phyloP scores from a whole-genome alignment of 2,113 vertebrate species.

The Colinus virginianus region DNA sequence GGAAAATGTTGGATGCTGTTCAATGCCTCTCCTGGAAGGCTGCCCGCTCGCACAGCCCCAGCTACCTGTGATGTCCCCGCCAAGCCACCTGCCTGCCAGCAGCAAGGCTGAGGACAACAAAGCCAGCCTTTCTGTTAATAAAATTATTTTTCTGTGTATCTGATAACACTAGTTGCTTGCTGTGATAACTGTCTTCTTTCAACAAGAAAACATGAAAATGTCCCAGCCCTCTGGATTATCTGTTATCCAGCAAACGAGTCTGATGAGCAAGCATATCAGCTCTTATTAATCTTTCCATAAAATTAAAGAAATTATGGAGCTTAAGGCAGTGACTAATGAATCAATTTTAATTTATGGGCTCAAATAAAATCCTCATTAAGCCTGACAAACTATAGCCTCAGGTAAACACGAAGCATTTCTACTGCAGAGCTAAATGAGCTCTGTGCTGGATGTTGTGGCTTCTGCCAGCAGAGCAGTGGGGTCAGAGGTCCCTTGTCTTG shows the following conservation, averaged over 20 bases:
- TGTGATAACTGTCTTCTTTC: conserved; percentile 4
- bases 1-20: conserved; percentile 32
- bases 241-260: conserved; percentile 30
- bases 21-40: conserved; percentile 10
- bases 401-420: conserved; percentile 52
- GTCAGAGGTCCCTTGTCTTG: not conserved
- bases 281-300: conserved; percentile 60
- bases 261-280: not conserved
- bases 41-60: not conserved
- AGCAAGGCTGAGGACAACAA: not conserved
- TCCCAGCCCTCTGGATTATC: conserved; percentile 17
- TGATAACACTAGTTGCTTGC: not conserved
- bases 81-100: not conserved
- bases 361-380: conserved; percentile 70
- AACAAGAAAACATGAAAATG: not conserved
- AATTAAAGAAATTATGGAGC: conserved; percentile 49
- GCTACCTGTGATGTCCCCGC: not conserved
- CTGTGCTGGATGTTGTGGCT: not conserved
- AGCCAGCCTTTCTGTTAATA: not conserved
- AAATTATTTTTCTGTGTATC: not conserved
- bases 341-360: conserved; percentile 69
- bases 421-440: conserved; percentile 32
- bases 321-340: conserved; percentile 70
- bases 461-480: not conserved
- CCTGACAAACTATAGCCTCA: conserved; percentile 57